A percentile compares a stretch with the other conserved stretches of the same genome.
phyloP scores from a whole-genome alignment of 2,797 vertebrate genomes.

The Periparus ater region DNA sequence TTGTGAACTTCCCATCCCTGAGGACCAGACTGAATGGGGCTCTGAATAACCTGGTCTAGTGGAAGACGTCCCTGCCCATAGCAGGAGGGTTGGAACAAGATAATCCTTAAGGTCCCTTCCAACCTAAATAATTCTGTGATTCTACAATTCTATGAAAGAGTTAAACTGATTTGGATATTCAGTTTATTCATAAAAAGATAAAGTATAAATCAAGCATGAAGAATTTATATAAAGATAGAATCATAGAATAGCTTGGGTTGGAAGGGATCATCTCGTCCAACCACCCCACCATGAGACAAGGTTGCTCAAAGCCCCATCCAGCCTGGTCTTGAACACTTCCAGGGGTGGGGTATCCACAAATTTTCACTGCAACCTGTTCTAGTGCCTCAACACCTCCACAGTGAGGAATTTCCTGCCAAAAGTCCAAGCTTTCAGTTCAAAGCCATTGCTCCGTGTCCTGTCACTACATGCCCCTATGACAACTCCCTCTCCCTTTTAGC shows the following conservation, averaged over 20 bases:
- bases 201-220: neutral
- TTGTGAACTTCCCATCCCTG: neutral
- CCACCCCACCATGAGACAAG: neutral
- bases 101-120: neutral
- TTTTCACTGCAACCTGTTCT: neutral
- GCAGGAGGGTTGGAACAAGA: fast-evolving
- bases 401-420: neutral
- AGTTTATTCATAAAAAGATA: neutral
- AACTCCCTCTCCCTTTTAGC: neutral
- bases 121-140: neutral
- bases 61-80: neutral
- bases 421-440: neutral
- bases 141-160: neutral
- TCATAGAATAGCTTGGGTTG: neutral
- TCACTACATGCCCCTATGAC: neutral
- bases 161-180: neutral
- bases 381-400: neutral
- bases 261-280: neutral
- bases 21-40: neutral
- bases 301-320: neutral
- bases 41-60: neutral
- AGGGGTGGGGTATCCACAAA: neutral
- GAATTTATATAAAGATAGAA: neutral
- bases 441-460: neutral
- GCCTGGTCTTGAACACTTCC: neutral